Evolutionary conservation across 2,113 vertebrate genomes (phyloP), one percentile per base, ranked within the genome.

Genomic region (Solea solea): DNA sequence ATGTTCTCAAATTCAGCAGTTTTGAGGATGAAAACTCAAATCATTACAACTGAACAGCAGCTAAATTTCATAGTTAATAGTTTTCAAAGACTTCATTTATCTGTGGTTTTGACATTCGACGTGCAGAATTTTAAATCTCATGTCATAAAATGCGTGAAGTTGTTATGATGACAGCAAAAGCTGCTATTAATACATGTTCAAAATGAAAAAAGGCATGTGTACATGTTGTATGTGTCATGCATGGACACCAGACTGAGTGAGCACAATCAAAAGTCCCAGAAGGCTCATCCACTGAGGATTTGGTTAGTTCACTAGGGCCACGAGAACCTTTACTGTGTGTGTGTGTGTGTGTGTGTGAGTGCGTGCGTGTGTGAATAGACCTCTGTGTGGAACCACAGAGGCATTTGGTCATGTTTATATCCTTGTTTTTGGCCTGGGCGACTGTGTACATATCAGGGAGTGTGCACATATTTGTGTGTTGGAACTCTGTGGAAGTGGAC

Each of bases 371-470:
- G 64, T 86, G 83, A 87, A 78, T 81, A 79, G 75, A 85, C 72
- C 70, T 82, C 84, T 82, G 57, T 80, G 83, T 85, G 76, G 61
- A 88, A 83, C 90, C 88, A 85, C 87, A 80, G 78, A 73, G 83
- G 72, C 48, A 80, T 90, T 90, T 87, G 84, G 88, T 87, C 82
- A 86, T 87, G 86, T 91, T 89, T 90, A 90, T 83, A 82, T 81
- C 83, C 87, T 84, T 86, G 77, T 83, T 87, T 86, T 88, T 88
- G 87, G 84, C 81, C 77, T 42, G 60, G 62, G n/a, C 60, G 65
- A 66, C 54, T 77, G 83, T 84, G 77, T 76, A 73, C 61, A 80
- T 48, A 74, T 69, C 28, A 41, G 76, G 68, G 50, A 70, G 63
- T 67, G 52, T 54, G 45, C 53, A 40, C 53, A 69, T 73, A n/a